Evolutionary conservation across 2,797 vertebrate species (phyloP), one percentile per base, ranked within the genome.

Genomic region (Hydrocynus forskahlii): DNA sequence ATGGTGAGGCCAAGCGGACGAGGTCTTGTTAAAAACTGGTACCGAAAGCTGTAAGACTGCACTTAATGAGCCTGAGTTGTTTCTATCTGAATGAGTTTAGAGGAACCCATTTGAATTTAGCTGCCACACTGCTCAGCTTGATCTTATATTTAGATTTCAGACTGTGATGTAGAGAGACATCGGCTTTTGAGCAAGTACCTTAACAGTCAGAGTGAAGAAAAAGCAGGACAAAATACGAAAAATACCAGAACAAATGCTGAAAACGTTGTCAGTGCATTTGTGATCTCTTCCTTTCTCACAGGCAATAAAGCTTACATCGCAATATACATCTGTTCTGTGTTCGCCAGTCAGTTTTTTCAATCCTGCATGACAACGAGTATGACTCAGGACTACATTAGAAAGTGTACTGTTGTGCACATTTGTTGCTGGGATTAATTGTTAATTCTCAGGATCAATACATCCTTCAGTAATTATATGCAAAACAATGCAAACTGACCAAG

Each of bases 251-350:
- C 35, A 48, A 48, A 45, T 54, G 40, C 38, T 66, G 40, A 63
- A 35, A 55, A 77, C 23, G 50, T 25, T 75, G 69, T 66, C 35
- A 13, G 23, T 81, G 79, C 60, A 40, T 86, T 79, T 90, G 68
- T 89, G 86, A 91, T 86, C 89, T 87, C 91, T 92, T 87, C 88
- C 86, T 75, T 91, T 92, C 91, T 94, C 90, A 91, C 87, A 92
- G 93, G 93, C 93, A 95, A 95, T 95, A 95, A 95, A 94, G 92
- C 89, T 93, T 94, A 83, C 86, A 94, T 94, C 93, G 92, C 93
- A 94, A 93, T 93, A 94, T 79, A 75, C 69, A 25, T 84, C 73
- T 83, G 81, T 72, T 85, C 81, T 84, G 77, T 86, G 85, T 91
- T 62, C 55, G 85, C 52, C 17, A 75, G 68, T 79, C 68, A 81